phyloP scores from a whole-genome alignment of 2,797 vertebrate genomes.

The Heterohyrax brucei region DNA sequence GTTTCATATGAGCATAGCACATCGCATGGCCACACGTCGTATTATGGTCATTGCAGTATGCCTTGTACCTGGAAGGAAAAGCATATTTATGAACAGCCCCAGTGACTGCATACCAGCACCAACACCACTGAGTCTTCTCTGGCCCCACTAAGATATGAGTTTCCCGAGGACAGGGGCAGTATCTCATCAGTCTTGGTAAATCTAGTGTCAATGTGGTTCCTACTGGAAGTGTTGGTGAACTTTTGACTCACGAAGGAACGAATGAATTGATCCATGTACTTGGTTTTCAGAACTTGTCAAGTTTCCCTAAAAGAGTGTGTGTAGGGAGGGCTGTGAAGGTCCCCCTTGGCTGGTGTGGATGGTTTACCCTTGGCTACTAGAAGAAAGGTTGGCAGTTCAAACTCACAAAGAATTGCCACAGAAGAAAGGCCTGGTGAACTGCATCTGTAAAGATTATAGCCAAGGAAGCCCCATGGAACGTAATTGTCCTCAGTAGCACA shows the following conservation, averaged over 20 bases:
- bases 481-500: too few relatives aligned
- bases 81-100: background rate
- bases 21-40: background rate
- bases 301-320: background rate
- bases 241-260: background rate
- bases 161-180: background rate
- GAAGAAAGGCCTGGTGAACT: too few relatives aligned
- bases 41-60: background rate
- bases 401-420: too few relatives aligned
- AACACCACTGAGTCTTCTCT: background rate
- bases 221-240: background rate
- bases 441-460: too few relatives aligned
- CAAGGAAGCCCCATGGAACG: too few relatives aligned
- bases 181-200: background rate
- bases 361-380: too few relatives aligned
- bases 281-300: slow-evolving; percentile 5
- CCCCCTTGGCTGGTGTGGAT: too few relatives aligned
- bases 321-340: background rate
- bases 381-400: too few relatives aligned
- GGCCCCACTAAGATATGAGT: background rate
- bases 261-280: background rate
- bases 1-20: background rate
- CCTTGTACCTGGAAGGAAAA: background rate
- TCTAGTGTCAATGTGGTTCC: accelerated
- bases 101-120: background rate